phyloP scores from a whole-genome alignment of 1,140 invertebrate genomes.

The Euschistus heros region DNA sequence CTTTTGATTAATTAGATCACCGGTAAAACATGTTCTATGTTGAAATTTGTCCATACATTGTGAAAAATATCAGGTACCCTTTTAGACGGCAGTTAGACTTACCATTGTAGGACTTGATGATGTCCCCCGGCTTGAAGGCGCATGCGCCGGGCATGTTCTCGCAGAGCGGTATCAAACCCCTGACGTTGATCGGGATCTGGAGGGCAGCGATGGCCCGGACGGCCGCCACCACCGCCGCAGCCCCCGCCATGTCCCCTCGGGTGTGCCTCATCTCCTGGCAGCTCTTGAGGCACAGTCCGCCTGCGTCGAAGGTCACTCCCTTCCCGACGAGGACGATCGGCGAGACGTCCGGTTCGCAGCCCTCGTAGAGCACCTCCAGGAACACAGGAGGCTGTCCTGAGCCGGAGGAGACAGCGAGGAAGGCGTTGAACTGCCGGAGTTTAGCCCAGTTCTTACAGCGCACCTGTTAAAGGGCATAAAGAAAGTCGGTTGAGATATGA shows the following conservation, averaged over 20 bases:
- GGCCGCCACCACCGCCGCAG: slow-evolving; percentile 45
- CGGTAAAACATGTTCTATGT: too few species aligned
- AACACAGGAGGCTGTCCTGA: slow-evolving; percentile 50
- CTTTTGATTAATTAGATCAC: too few species aligned
- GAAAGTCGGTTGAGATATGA: too few species aligned
- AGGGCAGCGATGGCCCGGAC: slow-evolving; percentile 42
- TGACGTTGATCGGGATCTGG: slow-evolving; percentile 45
- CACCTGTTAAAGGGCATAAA: background rate
- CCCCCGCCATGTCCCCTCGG: slow-evolving; percentile 57
- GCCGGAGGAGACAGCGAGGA: slow-evolving; percentile 50
- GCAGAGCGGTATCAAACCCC: slow-evolving; percentile 43
- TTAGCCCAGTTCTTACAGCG: slow-evolving; percentile 42
- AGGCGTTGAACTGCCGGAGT: slow-evolving; percentile 48
- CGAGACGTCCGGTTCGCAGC: slow-evolving; percentile 36
- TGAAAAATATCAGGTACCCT: too few species aligned
- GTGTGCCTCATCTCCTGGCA: slow-evolving; percentile 45
- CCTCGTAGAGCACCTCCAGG: slow-evolving; percentile 44
- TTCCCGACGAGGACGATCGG: slow-evolving; percentile 40
- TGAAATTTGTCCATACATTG: too few species aligned
- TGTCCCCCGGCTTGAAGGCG: slow-evolving; percentile 52
- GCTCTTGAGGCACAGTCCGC: slow-evolving; percentile 50
- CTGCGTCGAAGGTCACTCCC: slow-evolving; percentile 56
- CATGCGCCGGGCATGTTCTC: slow-evolving; percentile 52
- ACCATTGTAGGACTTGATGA: slow-evolving; percentile 50
- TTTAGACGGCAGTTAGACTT: slow-evolving; percentile 54